Conservation (phyloP, 1,140 invertebrate genomes). For the Ceratosolen solmsi region DNA sequence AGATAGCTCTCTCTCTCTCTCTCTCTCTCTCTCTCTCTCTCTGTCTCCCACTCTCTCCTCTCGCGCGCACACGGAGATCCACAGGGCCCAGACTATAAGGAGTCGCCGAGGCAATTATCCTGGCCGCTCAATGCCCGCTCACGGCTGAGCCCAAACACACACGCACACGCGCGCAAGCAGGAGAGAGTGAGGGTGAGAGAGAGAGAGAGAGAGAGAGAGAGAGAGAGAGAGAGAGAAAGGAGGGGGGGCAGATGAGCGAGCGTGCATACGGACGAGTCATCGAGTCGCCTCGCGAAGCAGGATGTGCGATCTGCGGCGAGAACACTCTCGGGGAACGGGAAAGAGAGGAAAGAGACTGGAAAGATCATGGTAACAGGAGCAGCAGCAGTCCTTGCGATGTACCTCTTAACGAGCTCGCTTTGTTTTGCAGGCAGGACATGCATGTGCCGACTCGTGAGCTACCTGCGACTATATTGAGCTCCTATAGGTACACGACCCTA, state of each 20-base stretch:
- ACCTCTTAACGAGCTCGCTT: constrained; percentile 74
- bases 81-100: constrained; percentile 51
- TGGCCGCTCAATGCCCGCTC: constrained; percentile 52
- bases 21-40: constrained; percentile 18
- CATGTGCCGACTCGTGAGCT: constrained; percentile 18
- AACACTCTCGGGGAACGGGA: constrained; percentile 5
- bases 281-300: constrained; percentile 61
- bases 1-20: constrained; percentile 18
- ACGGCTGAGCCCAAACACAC: constrained; percentile 35
- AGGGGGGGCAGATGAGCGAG: too few relatives aligned
- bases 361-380: constrained; percentile 59
- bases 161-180: too few relatives aligned
- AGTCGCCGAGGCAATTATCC: constrained; percentile 61
- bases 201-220: too few relatives aligned
- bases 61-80: constrained; percentile 34
- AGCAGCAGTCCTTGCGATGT: constrained; percentile 68
- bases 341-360: constrained; percentile 54
- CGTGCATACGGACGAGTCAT: too few relatives aligned
- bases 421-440: constrained; percentile 65
- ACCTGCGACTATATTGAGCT: constrained; percentile 24
- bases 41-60: constrained; percentile 25
- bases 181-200: neutral
- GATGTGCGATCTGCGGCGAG: constrained; percentile 60
- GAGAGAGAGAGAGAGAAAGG: too few relatives aligned
- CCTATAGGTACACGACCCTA: constrained; percentile 48